Base-by-base conservation (phyloP, 2,888 invertebrate species). In the Trissolcus brochymenae region DNA sequence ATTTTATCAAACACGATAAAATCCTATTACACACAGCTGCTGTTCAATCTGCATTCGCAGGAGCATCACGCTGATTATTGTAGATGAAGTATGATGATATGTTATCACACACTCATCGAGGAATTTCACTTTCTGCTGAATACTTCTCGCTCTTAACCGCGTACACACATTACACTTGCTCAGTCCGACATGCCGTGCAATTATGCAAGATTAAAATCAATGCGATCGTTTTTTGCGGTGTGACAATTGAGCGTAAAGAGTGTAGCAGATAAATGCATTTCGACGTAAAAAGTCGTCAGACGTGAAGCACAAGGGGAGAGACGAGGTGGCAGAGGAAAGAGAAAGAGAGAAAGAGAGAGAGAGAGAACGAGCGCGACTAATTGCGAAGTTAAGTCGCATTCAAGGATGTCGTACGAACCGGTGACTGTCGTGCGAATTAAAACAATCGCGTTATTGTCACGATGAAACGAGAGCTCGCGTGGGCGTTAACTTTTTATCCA, bases 401-500 rank as follows among this genome's bases (percentile, higher is more conserved):
- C 62, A 77, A 77, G 77, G 72, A 73, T 67, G 59, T 59, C 59
- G 64, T 64, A 75, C 64, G 75, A 64, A 43, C 56, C 66, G 61
- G 56, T 46, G 55, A 62, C 50, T 53, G 67, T 67, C 53, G 72
- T 21, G 41, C 72, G 62, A 59, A 66, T 73, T 64, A 57, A 76
- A 77, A 72, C 72, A 77, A 77, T 72, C 77, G 72, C 77, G 64
- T 68, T 73, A 77, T 77, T 73, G 72, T 77, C 64, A 25, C 59
- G 16, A 61, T 51, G 74, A 75, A 74, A 74, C 60, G 67, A 75
- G 78, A 74, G 66, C 74, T 78, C 74, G 74, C 72, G 78, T 75
- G 75, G 78, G 78, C 74, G 78, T 75, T 55, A 68, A 68, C 72
- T 67, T 76, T 75, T 76, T 56, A 76, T 79, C 68, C 72, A 75